Base-by-base conservation (phyloP, 2,113 vertebrate genomes). In the Elanoides forficatus region DNA sequence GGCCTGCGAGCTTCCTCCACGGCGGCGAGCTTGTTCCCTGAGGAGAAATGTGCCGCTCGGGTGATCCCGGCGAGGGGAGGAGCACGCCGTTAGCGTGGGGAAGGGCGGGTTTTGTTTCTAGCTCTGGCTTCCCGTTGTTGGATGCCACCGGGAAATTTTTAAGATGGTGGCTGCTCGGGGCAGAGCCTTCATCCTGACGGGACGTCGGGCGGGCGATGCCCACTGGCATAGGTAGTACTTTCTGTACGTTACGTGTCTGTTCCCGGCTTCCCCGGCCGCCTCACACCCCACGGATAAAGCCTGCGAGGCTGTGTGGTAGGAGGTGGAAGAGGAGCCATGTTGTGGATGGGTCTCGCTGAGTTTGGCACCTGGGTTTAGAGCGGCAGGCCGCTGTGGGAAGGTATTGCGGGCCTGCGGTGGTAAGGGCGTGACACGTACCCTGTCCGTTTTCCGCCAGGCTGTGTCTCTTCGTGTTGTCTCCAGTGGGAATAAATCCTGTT, bases 211-310 rank as follows among this genome's bases (percentile, higher is more conserved):
- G 63, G 20, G 62, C 4, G 21, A 21, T 75, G 42, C 36, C 42
- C 25, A 1, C 14, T 7, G 68, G 47, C 4, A 2, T 6, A 29
- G 21, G 56, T 23, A 4, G 7, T 23, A 0, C 6, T 43, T 20
- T 23, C 4, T 15, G 12, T 7, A 6, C 7, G 27, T 26, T 56
- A 10, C 10, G 0, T 15, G 40, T 5, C 18, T 34, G 56, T 21
- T 38, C 20, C 6, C 11, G 3, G 42, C 42, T 66, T n/a, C 43
- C 38, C 29, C 17, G 11, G 38, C 29, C 1, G 16, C 55, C 23
- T 9, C 21, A 0, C 14, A 5, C 9, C 19, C 27, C 27, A 0
- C 4, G 40, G 38, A 2, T 17, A 32, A 16, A 36, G 15, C 17
- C 22, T 0, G 1, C 6, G 23, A n/a, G 38, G 45, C 12, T 8